Conservation (phyloP, 2,888 invertebrate genomes). For the Limnephilus marmoratus region DNA sequence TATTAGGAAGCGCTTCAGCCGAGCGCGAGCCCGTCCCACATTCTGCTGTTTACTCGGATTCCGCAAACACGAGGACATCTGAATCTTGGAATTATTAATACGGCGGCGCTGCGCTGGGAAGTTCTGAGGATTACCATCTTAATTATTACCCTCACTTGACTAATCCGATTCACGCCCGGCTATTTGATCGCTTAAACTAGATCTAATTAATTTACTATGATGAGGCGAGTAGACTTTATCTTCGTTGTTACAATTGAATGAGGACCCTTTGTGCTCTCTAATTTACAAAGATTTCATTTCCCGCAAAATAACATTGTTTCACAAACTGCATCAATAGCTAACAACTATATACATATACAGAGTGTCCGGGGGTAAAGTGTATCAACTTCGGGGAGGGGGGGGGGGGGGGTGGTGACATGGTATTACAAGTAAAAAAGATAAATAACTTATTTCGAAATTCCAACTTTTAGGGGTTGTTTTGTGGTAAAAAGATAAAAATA, state of each 20-base stretch:
- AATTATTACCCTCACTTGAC: slow-evolving; percentile 28
- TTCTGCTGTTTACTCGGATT: slow-evolving; percentile 27
- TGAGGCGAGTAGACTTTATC: not conserved
- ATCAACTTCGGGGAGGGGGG: too few species aligned
- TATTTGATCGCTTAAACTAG: slow-evolving; percentile 24
- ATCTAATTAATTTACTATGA: slow-evolving; percentile 24
- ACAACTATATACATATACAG: too few species aligned
- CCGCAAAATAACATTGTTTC: not conserved
- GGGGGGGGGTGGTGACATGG: too few species aligned
- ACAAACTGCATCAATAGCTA: not conserved
- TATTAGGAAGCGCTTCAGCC: not conserved
- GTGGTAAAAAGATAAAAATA: too few species aligned
- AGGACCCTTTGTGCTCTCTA: not conserved
- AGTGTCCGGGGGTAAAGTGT: too few species aligned
- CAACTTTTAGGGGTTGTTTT: too few species aligned
- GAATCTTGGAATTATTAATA: slow-evolving; percentile 32
- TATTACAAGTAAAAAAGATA: too few species aligned
- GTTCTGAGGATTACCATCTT: slow-evolving; percentile 13
- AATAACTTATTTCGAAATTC: too few species aligned
- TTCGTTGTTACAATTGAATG: not conserved
- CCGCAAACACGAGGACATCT: slow-evolving; percentile 30
- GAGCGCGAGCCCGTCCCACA: not conserved
- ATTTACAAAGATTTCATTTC: not conserved
- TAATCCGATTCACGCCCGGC: slow-evolving; percentile 33
- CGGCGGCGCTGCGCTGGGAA: not conserved